Base-by-base conservation (phyloP, 1,140 invertebrate species). In the Sipha flava region DNA sequence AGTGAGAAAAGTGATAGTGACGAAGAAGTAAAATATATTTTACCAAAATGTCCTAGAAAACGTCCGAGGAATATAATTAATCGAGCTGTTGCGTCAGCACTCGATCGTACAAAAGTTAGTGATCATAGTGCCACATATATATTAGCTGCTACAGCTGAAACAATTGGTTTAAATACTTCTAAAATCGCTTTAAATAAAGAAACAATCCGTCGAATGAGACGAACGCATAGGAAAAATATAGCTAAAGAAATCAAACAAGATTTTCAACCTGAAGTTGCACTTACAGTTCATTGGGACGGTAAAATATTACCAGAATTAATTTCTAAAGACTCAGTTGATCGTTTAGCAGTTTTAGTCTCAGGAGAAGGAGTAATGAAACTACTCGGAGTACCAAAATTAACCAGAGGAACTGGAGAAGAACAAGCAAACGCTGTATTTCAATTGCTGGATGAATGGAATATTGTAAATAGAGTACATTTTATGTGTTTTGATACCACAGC, bases 401-500 rank as follows among this genome's bases (percentile, higher is more conserved):
- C n/a, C 9, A 57, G 54, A 62, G 47, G 6, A 52, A 62, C 77
- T 7, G 52, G 54, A 5, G 16, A 34, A 23, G 40, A 18, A n/a
- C 52, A 12, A 43, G 49, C 26, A 34, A 16, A 64, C 5, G 54
- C n/a, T 29, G 34, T 43, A 12, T 62, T 31, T 37, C 4, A 79
- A 9, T 7, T 31, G 9, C 21, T 79, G 34, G 6, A 57, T 2
- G 16, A 62, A 66, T 80, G 57, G 81, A 26, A 81, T 23, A 1
- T 82, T 3, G 34, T 79, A 82, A 21, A 80, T 26, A 72, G 23
- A 68, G 70, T 80, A 1, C 29, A 29, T 37, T 52, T 16, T 37
- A 21, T 85, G 73, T 84, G 83, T 79, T 85, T 84, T 80, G 84
- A 85, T 66, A 85, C 84, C 2, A 85, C 84, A 62, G 82, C 82